Conservation (phyloP, 1,140 invertebrate genomes). For the Diorhabda elongata region DNA sequence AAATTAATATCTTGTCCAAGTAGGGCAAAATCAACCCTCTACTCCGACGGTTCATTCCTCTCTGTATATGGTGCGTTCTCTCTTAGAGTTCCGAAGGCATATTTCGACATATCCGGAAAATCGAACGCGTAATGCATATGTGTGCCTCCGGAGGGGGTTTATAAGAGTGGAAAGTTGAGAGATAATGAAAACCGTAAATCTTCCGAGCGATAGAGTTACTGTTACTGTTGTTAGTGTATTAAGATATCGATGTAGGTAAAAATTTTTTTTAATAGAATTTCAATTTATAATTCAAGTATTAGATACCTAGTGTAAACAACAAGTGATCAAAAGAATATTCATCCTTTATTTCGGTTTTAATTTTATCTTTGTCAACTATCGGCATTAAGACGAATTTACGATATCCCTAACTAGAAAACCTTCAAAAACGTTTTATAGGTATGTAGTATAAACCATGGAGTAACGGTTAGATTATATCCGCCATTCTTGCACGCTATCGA, state of each 20-base stretch:
- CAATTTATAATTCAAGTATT: too few species aligned
- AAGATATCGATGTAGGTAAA: too few species aligned
- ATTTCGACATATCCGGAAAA: constrained; percentile 33
- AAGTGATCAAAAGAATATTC: too few species aligned
- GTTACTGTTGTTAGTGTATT: too few species aligned
- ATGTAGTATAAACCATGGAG: neutral
- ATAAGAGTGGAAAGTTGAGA: neutral
- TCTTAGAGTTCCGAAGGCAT: constrained; percentile 9
- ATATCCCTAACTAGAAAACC: neutral
- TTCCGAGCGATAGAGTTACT: neutral
- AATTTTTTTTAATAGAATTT: too few species aligned
- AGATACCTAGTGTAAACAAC: too few species aligned
- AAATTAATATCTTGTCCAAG: constrained; percentile 16
- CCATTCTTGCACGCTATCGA: neutral
- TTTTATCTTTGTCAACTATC: too few species aligned
- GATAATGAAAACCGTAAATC: constrained; percentile 17
- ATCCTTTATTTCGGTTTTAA: too few species aligned
- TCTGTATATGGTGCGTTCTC: neutral
- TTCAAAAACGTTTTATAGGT: neutral
- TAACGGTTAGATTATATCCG: neutral
- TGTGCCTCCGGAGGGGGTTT: neutral
- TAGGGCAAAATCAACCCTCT: too few species aligned
- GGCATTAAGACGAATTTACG: neutral
- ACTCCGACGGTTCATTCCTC: too few species aligned
- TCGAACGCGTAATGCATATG: constrained; percentile 31